These are phyloP conservation scores for Pasiphila rectangulata DNA, from an alignment of 2,888 invertebrate genomes.

Conservation along the genomic window DNA sequence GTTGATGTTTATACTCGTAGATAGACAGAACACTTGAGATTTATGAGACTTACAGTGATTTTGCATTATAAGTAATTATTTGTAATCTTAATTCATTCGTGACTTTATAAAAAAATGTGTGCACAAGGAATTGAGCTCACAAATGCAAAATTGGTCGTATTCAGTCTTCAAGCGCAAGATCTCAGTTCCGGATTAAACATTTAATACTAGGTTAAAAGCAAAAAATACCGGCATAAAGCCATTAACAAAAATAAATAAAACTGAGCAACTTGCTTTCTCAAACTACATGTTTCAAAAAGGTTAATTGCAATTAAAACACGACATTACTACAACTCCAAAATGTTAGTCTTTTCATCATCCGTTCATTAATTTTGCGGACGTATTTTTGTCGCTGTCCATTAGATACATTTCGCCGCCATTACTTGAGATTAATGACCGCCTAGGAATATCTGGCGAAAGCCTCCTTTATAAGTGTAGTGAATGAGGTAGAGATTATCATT, in stretches of 20 bases:
- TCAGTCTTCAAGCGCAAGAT: too few species aligned
- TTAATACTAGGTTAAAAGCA: too few species aligned
- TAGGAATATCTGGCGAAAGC: conserved; percentile 24
- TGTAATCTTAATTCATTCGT: too few species aligned
- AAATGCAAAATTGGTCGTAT: too few species aligned
- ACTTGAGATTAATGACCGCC: conserved; percentile 61
- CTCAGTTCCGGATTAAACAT: too few species aligned
- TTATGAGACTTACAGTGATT: too few species aligned
- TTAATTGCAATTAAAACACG: conserved; percentile 13
- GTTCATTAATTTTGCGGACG: conserved; percentile 65
- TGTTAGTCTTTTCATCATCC: conserved; percentile 22
- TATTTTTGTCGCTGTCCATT: conserved; percentile 73
- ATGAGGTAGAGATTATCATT: conserved; percentile 26
- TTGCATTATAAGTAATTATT: too few species aligned
- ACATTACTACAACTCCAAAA: conserved; percentile 13
- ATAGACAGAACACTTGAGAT: too few species aligned
- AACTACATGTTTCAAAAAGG: neutral
- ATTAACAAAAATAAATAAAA: neutral
- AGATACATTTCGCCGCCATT: conserved; percentile 63
- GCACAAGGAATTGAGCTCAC: too few species aligned
- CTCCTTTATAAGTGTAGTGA: conserved; percentile 22
- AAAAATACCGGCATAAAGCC: too few species aligned
- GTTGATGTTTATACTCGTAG: too few species aligned
- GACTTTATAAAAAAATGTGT: too few species aligned
- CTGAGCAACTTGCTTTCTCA: neutral